These are phyloP conservation scores for Uloborus diversus DNA, from an alignment of 1,140 invertebrate genomes.

Conservation along the genomic window DNA sequence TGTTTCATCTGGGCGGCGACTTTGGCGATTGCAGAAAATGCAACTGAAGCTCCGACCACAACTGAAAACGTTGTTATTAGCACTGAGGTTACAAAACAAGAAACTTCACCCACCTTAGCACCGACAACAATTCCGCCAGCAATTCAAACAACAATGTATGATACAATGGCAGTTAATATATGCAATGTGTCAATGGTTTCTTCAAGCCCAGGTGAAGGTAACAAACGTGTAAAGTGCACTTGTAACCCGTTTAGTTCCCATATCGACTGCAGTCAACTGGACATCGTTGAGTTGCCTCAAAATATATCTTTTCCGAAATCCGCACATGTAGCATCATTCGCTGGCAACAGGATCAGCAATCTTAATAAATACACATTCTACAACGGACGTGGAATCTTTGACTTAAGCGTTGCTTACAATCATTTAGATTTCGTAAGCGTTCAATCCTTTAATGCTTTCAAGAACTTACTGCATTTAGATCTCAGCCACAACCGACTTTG, in stretches of 20 bases:
- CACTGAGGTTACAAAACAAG: too few species aligned
- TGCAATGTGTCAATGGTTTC: not conserved
- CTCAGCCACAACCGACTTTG: conserved; percentile 42
- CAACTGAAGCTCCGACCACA: too few species aligned
- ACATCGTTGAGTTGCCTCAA: conserved; percentile 5
- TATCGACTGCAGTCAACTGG: conserved; percentile 25
- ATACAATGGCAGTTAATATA: not conserved
- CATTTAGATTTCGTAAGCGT: conserved; percentile 35
- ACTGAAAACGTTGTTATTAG: too few species aligned
- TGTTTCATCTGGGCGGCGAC: too few species aligned
- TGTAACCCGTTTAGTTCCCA: not conserved
- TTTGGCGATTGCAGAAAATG: too few species aligned
- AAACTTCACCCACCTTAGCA: too few species aligned
- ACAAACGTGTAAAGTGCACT: not conserved
- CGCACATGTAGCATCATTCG: not conserved
- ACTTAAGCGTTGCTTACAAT: conserved; percentile 27
- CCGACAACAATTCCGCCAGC: too few species aligned
- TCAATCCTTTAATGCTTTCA: conserved; percentile 7
- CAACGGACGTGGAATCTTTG: conserved; percentile 1
- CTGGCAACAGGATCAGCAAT: conserved; percentile 32
- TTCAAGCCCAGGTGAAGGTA: not conserved
- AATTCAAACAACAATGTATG: too few species aligned
- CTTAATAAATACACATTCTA: conserved; percentile 20
- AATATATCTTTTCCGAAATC: conserved; percentile 20
- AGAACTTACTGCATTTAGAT: conserved; percentile 11